These are phyloP conservation scores for Oligia strigilis DNA, from an alignment of 2,888 invertebrate species.

Conservation along the genomic window DNA sequence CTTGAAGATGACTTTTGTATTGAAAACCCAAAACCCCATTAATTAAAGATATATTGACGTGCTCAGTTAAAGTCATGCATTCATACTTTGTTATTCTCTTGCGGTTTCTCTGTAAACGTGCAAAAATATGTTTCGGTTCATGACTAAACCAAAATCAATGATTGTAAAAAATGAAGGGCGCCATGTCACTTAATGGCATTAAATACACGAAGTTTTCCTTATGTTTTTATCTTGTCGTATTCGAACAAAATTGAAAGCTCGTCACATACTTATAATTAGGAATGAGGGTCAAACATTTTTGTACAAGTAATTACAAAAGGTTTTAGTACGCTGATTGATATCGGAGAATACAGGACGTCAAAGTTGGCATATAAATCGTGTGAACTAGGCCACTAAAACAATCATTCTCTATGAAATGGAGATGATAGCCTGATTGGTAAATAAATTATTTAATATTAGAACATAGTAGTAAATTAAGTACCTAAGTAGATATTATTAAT, in stretches of 20 bases:
- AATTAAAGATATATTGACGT: slow-evolving; percentile 2
- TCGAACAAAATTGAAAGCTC: slow-evolving; percentile 37
- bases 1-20: slow-evolving; percentile 4
- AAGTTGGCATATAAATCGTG: neutral
- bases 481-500: neutral
- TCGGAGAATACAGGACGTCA: neutral
- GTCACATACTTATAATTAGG: slow-evolving; percentile 4
- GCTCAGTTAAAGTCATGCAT: slow-evolving; percentile 6
- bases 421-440: neutral
- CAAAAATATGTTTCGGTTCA: slow-evolving; percentile 10
- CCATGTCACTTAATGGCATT: slow-evolving; percentile 1
- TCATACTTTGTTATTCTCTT: slow-evolving; percentile 14
- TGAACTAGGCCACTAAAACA: neutral
- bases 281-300: slow-evolving; percentile 1
- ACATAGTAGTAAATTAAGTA: neutral
- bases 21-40: slow-evolving; percentile 1
- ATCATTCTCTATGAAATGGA: neutral
- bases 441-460: neutral
- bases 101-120: slow-evolving; percentile 32
- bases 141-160: slow-evolving; percentile 8
- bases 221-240: slow-evolving; percentile 18
- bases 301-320: neutral
- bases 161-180: slow-evolving; percentile 33
- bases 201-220: slow-evolving; percentile 34
- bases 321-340: neutral